Evolutionary conservation across 2,113 vertebrate genomes (phyloP).

Genomic region (Plecotus auritus): DNA sequence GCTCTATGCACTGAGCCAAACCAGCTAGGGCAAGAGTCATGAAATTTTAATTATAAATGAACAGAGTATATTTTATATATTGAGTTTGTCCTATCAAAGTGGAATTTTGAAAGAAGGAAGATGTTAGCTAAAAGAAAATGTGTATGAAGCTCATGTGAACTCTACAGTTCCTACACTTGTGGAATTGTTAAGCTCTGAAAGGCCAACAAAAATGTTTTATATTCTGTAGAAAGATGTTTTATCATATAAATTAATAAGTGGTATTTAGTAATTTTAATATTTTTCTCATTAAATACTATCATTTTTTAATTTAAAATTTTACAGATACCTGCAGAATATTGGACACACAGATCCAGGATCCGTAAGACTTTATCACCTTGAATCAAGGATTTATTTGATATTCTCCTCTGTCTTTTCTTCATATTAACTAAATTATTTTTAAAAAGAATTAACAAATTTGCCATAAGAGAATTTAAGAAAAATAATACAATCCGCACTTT

Average conservation of each 20-base stretch:
- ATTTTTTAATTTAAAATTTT: conserved; percentile 41
- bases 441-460: conserved; percentile 13
- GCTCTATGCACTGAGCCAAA: too few relatives aligned
- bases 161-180: not conserved
- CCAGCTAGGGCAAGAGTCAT: not conserved
- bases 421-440: conserved; percentile 39
- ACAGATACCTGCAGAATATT: conserved; percentile 71
- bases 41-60: not conserved
- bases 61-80: not conserved
- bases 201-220: not conserved
- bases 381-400: conserved; percentile 60
- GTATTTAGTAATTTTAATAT: not conserved
- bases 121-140: not conserved
- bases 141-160: not conserved
- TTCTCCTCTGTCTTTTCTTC: conserved; percentile 18
- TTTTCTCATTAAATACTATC: conserved; percentile 33
- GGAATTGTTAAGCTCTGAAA: not conserved
- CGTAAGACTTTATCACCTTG: conserved; percentile 37
- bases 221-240: not conserved
- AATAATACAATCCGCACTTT: conserved; percentile 10
- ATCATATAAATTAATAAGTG: not conserved
- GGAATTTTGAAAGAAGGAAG: not conserved
- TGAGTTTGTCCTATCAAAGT: not conserved
- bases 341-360: not conserved
- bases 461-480: not conserved